These are phyloP conservation scores for Carabus problematicus DNA, from an alignment of 2,888 invertebrate genomes.

Conservation along the genomic window DNA sequence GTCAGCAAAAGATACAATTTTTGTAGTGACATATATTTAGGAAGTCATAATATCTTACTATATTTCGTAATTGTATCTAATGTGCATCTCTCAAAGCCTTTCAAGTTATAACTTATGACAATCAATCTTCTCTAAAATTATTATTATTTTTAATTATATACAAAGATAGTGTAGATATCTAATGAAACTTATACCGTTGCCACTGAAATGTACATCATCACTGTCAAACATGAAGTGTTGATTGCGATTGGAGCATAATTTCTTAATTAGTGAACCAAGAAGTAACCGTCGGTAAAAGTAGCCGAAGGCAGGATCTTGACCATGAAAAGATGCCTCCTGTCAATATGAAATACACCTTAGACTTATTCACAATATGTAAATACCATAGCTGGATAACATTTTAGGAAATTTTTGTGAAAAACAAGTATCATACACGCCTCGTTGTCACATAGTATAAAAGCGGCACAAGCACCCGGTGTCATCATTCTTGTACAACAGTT, in stretches of 20 bases:
- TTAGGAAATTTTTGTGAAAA: constrained; percentile 22
- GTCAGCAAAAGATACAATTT: neutral
- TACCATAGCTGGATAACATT: constrained; percentile 7
- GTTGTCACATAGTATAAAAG: constrained; percentile 28
- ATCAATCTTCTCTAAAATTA: no score
- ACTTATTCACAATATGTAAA: neutral
- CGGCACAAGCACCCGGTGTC: constrained; percentile 1
- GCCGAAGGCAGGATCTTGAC: constrained; percentile 47
- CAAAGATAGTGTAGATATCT: neutral
- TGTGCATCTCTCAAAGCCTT: no score
- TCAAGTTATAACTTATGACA: no score
- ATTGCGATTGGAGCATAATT: no score
- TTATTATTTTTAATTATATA: no score
- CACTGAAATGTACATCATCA: no score
- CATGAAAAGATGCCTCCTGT: neutral
- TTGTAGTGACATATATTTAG: constrained; percentile 53
- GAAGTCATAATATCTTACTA: constrained; percentile 44
- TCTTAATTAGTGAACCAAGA: no score
- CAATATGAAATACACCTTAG: neutral
- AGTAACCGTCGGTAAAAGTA: constrained; percentile 42
- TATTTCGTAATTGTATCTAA: neutral
- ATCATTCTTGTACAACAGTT: constrained; percentile 37
- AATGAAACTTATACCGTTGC: no score
- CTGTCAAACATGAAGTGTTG: no score
- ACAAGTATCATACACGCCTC: constrained; percentile 35